Evolutionary conservation across 2,113 vertebrate genomes (phyloP).

Genomic region (Lota lota): DNA sequence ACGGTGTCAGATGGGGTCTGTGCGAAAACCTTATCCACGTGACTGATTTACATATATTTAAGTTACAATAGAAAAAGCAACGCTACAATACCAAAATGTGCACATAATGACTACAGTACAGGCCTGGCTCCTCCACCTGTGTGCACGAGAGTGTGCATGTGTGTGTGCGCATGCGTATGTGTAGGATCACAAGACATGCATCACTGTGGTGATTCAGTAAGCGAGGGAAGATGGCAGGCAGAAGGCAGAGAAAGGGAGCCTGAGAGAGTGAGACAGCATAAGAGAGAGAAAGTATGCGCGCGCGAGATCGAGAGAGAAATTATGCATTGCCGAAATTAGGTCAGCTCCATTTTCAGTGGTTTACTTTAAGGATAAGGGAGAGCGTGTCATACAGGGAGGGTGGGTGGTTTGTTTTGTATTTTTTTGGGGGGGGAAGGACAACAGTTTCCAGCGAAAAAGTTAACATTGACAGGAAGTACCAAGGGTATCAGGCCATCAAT

Average conservation of each 20-base stretch:
- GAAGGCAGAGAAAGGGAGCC: constrained; percentile 47
- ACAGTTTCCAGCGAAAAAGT: constrained; percentile 21
- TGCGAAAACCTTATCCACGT: no score
- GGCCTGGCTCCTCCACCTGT: no score
- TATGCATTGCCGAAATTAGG: constrained; percentile 64
- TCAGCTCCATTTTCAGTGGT: constrained; percentile 67
- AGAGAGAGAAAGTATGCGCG: background rate
- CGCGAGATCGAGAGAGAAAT: constrained; percentile 3
- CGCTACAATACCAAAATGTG: no score
- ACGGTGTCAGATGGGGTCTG: no score
- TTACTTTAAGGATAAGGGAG: constrained; percentile 55
- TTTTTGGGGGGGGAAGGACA: constrained; percentile 2
- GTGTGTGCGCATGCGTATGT: constrained; percentile 33
- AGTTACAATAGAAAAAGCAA: no score
- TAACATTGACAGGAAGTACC: constrained; percentile 20
- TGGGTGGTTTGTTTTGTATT: constrained; percentile 5
- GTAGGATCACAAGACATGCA: constrained; percentile 18
- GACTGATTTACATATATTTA: no score
- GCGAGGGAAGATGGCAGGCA: constrained; percentile 43
- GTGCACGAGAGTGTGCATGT: constrained; percentile 24
- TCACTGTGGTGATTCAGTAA: constrained; percentile 69
- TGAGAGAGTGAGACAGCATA: constrained; percentile 31
- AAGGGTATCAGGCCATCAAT: no score
- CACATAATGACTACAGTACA: no score
- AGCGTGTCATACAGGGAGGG: constrained; percentile 38